phyloP scores from a whole-genome alignment of 1,140 invertebrate species.

The Argopecten irradians region DNA sequence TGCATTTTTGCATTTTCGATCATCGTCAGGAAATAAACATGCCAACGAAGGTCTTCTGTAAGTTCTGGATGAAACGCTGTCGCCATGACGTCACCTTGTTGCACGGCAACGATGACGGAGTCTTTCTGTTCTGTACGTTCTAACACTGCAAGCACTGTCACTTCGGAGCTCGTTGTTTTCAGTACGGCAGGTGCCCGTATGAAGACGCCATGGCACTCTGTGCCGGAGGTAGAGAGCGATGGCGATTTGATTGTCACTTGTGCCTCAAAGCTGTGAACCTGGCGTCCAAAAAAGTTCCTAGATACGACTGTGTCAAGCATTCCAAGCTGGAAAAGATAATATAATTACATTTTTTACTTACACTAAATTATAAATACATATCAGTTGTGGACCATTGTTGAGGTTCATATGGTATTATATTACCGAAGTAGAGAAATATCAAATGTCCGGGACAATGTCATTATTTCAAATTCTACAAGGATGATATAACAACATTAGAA shows the following conservation, averaged over 20 bases:
- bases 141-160: conserved; percentile 62
- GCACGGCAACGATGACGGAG: conserved; percentile 64
- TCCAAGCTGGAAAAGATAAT: conserved; percentile 59
- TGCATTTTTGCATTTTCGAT: conserved; percentile 32
- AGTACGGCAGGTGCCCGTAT: conserved; percentile 70
- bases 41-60: conserved; percentile 69
- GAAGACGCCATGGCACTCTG: conserved; percentile 65
- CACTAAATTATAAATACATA: too few relatives aligned
- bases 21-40: conserved; percentile 65
- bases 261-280: conserved; percentile 70
- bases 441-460: too few relatives aligned
- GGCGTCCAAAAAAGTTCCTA: conserved; percentile 70
- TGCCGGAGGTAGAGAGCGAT: conserved; percentile 35
- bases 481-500: too few relatives aligned
- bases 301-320: conserved; percentile 65
- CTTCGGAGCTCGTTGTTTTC: conserved; percentile 48
- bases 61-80: conserved; percentile 73
- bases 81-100: conserved; percentile 65
- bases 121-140: conserved; percentile 35
- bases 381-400: too few relatives aligned
- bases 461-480: too few relatives aligned
- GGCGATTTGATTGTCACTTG: conserved; percentile 55
- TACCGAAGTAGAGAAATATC: too few relatives aligned
- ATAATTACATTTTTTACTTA: neutral
- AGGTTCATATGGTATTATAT: too few relatives aligned